These are phyloP conservation scores for Tipula helvola DNA, from an alignment of 2,888 invertebrate genomes.

Conservation along the genomic window DNA sequence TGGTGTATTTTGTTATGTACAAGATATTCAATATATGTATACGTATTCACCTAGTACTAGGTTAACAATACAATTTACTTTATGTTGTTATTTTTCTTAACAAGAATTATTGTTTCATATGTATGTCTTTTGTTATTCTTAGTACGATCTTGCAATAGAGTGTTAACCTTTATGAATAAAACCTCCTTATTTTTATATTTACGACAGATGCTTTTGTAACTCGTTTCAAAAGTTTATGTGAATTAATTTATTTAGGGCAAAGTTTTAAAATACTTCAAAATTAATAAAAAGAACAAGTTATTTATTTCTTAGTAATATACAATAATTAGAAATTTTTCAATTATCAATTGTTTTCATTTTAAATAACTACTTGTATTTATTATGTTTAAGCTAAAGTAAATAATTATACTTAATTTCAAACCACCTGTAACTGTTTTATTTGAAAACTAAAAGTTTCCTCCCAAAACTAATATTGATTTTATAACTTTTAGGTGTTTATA, in stretches of 20 bases:
- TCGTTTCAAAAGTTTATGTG: not conserved
- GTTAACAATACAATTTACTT: not conserved
- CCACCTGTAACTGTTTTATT: not conserved
- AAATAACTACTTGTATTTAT: not conserved
- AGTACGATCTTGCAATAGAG: not conserved
- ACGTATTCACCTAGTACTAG: not conserved
- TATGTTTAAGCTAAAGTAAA: not conserved
- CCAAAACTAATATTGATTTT: not conserved
- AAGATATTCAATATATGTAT: no score
- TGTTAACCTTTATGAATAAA: not conserved
- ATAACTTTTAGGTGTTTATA: no score
- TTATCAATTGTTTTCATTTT: not conserved
- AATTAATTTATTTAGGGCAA: not conserved
- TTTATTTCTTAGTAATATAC: no score
- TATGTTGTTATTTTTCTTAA: not conserved
- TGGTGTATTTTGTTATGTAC: not conserved
- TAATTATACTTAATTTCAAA: not conserved
- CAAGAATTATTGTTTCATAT: not conserved
- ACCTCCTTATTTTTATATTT: not conserved
- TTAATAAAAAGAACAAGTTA: no score
- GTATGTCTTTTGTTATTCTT: not conserved
- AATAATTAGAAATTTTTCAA: not conserved
- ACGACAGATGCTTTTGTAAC: not conserved
- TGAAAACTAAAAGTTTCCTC: not conserved
- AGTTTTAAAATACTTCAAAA: not conserved